Evolutionary conservation across 1,140 invertebrate species (phyloP).

Genomic region (Uloborus diversus): DNA sequence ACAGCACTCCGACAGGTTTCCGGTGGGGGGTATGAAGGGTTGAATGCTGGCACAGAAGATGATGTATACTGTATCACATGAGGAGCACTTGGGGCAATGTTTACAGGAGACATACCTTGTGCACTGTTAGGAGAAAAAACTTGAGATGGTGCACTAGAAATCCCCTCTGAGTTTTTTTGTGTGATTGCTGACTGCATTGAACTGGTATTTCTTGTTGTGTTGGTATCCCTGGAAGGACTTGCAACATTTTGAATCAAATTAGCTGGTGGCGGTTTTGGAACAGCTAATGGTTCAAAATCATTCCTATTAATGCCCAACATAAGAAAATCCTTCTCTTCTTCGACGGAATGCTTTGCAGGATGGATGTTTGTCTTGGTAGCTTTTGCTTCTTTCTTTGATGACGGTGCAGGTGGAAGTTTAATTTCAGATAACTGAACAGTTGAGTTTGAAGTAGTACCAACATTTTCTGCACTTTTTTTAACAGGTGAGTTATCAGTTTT

Average conservation of each 20-base stretch:
- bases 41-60: too few species aligned
- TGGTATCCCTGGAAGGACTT: neutral
- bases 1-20: too few species aligned
- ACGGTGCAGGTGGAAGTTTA: neutral
- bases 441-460: neutral
- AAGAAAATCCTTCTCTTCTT: slow-evolving; percentile 42
- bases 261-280: slow-evolving; percentile 27
- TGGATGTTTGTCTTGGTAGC: too few species aligned
- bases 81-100: too few species aligned
- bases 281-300: slow-evolving; percentile 25
- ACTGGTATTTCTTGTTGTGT: neutral
- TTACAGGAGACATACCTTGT: too few species aligned
- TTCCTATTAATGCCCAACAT: slow-evolving; percentile 17
- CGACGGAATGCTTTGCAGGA: too few species aligned
- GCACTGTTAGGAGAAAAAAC: too few species aligned
- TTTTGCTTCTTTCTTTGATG: neutral
- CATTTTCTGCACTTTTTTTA: neutral
- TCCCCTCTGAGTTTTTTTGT: too few species aligned
- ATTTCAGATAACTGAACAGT: neutral
- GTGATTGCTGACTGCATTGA: neutral
- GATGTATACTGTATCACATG: too few species aligned
- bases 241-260: neutral
- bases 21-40: too few species aligned
- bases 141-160: too few species aligned
- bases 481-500: neutral